Base-by-base conservation (phyloP, 2,888 invertebrate species). In the Lasioglossum morio region DNA sequence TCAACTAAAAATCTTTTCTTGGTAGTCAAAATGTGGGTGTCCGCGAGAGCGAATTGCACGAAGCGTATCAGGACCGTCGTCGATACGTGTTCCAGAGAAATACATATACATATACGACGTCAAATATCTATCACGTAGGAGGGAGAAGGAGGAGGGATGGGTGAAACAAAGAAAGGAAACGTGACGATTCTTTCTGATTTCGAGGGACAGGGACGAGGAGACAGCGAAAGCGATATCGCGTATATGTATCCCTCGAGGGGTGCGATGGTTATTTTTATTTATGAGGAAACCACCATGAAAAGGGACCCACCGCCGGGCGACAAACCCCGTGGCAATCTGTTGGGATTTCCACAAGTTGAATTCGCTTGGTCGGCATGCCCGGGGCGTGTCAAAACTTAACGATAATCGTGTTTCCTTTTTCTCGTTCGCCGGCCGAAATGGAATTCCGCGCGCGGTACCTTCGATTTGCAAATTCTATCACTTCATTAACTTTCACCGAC, bases 261-360 rank as follows among this genome's bases (percentile, higher is more conserved):
- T 90, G 92, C 92, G 91, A 93, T 94, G 94, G 94, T 95, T 95
- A 95, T 95, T 95, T 95, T 95, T 95, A 95, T 95, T 95, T 95
- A 95, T 95, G 95, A 95, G 94, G 93, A 94, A 94, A 94, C 94
- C 94, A 94, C 94, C 94, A 94, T 94, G 94, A 94, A 94, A 94
- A 94, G 94, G 93, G 93, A 94, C 87, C 91, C 92, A 84, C 48
- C 84, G 57, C 37, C 81, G 85, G 87, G 84, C 90, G 91, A 92
- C 92, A 92, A 92, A 93, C 90, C 89, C 90, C 89, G 89, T 89
- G 86, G 92, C 94, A 93, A 93, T 93, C 94, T 93, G 93, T 93
- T 92, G 93, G 94, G 94, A 94, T 94, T 94, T 94, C 93, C 93
- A 93, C 94, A 94, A 94, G 93, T 94, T 94, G 93, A 94, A 93